Evolutionary conservation across 2,113 vertebrate species (phyloP), one percentile per base, ranked within the genome.

Genomic region (Danio rerio): DNA sequence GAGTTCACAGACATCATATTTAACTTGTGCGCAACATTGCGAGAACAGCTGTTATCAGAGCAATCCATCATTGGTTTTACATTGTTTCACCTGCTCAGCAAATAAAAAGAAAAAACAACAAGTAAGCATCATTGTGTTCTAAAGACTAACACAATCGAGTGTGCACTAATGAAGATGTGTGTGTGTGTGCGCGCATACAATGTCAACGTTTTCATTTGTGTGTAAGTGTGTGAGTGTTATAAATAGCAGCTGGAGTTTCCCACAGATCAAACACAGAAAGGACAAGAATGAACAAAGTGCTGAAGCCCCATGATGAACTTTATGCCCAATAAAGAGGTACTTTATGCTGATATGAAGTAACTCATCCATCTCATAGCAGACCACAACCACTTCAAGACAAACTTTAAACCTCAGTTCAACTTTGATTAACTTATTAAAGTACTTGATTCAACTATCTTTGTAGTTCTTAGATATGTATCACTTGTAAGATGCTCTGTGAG

Each of bases 161-260:
- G 65, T 52, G 9, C 63, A 45, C 8, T 42, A 47, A 8, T 31
- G 11, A 62, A 49, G 20, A 45, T 59, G 52, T 16, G 50, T 18
- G 21, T 52, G 79, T 69, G 56, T 80, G 79, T 74, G 20, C 63
- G 72, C 56, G 68, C 56, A 56, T 82, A 78, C 20, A 66, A 13
- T n/a, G 45, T 47, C 66, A 70, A 70, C 66, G 49, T 9, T 70
- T 50, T 47, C 45, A 70, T 70, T 69, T 68, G 69, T 70, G 72
- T 82, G 85, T 53, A 63, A 49, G 80, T 83, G 84, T 56, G 68
- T 70, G 20, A 71, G 71, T 43, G 62, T 83, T 88, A 88, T 88
- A 90, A 92, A 90, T 85, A 92, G 92, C 91, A 92, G 91, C 92
- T 93, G 93, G 87, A 89, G 90, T 90, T 91, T 90, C 90, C 88